Percentiles rank a stretch among this genome's conserved stretches.
Evolutionary conservation across 2,888 invertebrate species (phyloP).

Genomic region (Ophraella communa): DNA sequence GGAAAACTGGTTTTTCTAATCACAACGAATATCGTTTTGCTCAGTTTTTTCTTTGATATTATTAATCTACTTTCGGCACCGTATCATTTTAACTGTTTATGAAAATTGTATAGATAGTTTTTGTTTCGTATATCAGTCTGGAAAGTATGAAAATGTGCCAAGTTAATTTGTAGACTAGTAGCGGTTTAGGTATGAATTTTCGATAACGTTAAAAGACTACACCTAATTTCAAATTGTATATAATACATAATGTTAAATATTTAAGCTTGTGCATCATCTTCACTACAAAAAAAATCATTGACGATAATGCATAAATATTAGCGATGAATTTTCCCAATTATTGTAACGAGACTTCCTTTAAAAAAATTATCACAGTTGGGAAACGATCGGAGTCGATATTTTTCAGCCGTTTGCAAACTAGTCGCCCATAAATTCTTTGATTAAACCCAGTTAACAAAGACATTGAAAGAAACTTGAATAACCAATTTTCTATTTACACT

Average conservation of each 20-base stretch:
- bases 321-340: slow-evolving; percentile 21
- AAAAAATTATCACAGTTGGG: background rate
- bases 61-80: slow-evolving; percentile 11
- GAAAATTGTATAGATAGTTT: slow-evolving; percentile 23
- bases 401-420: background rate
- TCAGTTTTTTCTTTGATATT: background rate
- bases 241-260: slow-evolving; percentile 8
- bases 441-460: too few species aligned
- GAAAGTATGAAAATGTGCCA: slow-evolving; percentile 32
- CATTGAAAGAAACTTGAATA: too few species aligned
- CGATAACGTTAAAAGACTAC: slow-evolving; percentile 5
- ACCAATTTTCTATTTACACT: too few species aligned
- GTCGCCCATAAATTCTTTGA: too few species aligned
- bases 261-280: slow-evolving; percentile 16
- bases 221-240: slow-evolving; percentile 14
- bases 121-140: slow-evolving; percentile 23
- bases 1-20: too few species aligned
- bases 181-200: slow-evolving; percentile 24
- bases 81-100: slow-evolving; percentile 7
- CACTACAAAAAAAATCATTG: slow-evolving; percentile 5
- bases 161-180: slow-evolving; percentile 30
- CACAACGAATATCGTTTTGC: too few species aligned
- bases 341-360: background rate
- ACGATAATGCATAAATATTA: slow-evolving; percentile 11
- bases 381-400: background rate